Evolutionary conservation across 2,113 vertebrate species (phyloP).

Genomic region (Hypocryptadius cinnamomeus): DNA sequence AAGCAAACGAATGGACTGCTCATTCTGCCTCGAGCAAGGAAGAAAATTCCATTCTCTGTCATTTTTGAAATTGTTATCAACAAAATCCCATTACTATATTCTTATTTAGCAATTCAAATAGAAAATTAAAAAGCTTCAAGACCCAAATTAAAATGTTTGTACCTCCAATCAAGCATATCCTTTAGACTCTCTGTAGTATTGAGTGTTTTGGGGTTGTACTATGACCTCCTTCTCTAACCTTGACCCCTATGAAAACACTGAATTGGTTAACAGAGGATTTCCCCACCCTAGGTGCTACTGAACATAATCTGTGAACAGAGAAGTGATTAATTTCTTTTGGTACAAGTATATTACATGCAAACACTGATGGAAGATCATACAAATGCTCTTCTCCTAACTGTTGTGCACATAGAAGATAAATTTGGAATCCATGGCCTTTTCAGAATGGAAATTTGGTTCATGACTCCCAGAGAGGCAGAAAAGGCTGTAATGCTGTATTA

Average conservation of each 20-base stretch:
- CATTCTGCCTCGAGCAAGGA: conserved; percentile 75
- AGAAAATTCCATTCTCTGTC: conserved; percentile 68
- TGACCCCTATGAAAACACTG: not conserved
- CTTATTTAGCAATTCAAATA: conserved; percentile 17
- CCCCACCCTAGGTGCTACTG: not conserved
- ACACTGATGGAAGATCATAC: not conserved
- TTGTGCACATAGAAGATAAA: not conserved
- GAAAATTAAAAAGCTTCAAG: not conserved
- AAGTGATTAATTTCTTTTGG: not conserved
- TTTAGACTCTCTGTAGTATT: conserved; percentile 17
- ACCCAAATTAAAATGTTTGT: not conserved
- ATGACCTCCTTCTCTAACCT: not conserved
- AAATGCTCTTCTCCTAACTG: not conserved
- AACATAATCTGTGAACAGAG: not conserved
- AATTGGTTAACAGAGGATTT: not conserved
- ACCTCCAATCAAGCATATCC: conserved; percentile 4
- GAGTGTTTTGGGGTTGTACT: conserved; percentile 5
- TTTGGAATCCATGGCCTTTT: not conserved
- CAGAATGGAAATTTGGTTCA: not conserved
- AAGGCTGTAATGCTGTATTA: not conserved
- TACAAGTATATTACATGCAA: not conserved
- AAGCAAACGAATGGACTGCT: conserved; percentile 75
- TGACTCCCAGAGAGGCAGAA: not conserved
- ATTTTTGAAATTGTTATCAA: conserved; percentile 70
- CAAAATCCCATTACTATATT: conserved; percentile 31